Conservation (phyloP, 2,113 vertebrate species). For the Dermatemys mawii region DNA sequence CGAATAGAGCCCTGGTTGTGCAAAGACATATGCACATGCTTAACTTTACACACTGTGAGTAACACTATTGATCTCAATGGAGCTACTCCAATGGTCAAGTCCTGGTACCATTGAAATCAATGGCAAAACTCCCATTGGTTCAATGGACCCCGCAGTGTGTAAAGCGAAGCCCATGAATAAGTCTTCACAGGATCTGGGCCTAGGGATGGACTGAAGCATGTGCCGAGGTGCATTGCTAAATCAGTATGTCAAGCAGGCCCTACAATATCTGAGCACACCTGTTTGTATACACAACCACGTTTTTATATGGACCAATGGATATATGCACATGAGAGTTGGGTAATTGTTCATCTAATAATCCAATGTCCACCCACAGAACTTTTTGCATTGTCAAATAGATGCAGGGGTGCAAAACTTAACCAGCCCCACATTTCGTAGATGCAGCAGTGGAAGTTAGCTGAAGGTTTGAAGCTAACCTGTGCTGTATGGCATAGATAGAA, state of each 20-base stretch:
- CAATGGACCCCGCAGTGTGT: neutral
- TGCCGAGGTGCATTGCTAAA: neutral
- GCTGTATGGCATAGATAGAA: neutral
- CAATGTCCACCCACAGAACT: neutral
- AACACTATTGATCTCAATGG: neutral
- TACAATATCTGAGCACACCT: neutral
- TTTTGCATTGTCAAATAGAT: neutral
- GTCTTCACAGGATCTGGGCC: neutral
- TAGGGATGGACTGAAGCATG: neutral
- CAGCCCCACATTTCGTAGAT: neutral
- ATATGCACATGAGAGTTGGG: neutral
- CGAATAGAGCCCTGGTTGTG: neutral
- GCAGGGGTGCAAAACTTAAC: neutral
- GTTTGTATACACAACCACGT: neutral
- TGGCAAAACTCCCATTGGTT: neutral
- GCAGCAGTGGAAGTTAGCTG: neutral
- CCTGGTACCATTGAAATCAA: neutral
- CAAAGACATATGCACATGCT: neutral
- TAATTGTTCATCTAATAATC: neutral
- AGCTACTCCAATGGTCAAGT: neutral
- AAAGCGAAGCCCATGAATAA: neutral
- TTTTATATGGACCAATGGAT: neutral
- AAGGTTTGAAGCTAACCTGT: neutral
- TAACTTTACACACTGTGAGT: neutral
- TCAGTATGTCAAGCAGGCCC: neutral